Conservation (phyloP, 2,797 vertebrate genomes). For the Tolypeutes matacus region DNA sequence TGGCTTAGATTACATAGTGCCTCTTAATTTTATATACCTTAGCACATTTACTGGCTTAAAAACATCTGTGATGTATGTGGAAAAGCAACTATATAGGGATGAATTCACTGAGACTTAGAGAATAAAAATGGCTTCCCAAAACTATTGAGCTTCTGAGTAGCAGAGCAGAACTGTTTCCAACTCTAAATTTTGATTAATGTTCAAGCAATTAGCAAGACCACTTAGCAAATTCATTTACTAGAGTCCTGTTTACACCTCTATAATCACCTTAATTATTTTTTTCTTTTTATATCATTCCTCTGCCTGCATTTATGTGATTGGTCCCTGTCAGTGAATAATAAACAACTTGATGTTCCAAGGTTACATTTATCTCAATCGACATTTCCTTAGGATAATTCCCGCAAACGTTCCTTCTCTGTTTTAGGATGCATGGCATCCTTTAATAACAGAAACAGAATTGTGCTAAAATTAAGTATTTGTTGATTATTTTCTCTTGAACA, state of each 20-base stretch:
- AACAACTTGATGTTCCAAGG: constrained; percentile 15
- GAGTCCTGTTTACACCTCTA: constrained; percentile 62
- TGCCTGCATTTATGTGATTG: constrained; percentile 54
- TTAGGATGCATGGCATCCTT: neutral
- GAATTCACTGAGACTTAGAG: neutral
- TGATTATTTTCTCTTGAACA: constrained; percentile 15
- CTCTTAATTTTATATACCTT: constrained; percentile 16
- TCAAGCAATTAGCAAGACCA: constrained; percentile 68
- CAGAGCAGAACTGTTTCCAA: constrained; percentile 61
- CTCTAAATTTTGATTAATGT: constrained; percentile 74
- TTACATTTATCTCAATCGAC: neutral
- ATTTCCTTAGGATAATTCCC: neutral
- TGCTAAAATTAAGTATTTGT: constrained; percentile 11
- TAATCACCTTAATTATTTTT: constrained; percentile 70
- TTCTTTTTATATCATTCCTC: constrained; percentile 61
- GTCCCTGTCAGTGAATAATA: constrained; percentile 16
- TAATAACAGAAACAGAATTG: neutral
- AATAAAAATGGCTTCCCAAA: constrained; percentile 46
- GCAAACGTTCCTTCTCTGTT: neutral
- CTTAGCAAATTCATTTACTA: constrained; percentile 74
- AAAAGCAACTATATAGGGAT: neutral
- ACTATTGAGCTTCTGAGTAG: neutral
- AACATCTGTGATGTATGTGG: neutral
- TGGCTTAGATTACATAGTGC: neutral
- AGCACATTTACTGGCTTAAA: neutral